phyloP scores from a whole-genome alignment of 2,797 vertebrate species.

The Cyprinella venusta region DNA sequence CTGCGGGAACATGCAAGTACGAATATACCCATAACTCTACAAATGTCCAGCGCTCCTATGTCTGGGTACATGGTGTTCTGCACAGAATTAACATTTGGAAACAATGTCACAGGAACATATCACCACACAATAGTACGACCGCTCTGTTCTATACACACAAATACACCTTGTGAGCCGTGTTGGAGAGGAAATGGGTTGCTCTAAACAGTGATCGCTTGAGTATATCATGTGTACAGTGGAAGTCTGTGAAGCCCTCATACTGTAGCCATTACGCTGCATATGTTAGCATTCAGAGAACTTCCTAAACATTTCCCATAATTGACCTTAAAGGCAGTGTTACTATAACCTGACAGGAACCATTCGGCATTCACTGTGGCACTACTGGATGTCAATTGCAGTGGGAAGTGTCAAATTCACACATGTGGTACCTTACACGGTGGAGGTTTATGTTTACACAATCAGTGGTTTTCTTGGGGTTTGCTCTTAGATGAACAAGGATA shows the following conservation, averaged over 20 bases:
- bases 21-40: slow-evolving; percentile 30
- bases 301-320: slow-evolving; percentile 61
- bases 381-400: slow-evolving; percentile 28
- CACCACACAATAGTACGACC: slow-evolving; percentile 10
- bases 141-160: slow-evolving; percentile 17
- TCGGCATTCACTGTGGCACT: slow-evolving; percentile 37
- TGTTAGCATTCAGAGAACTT: slow-evolving; percentile 58
- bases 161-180: slow-evolving; percentile 34
- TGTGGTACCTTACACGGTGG: slow-evolving; percentile 43
- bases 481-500: slow-evolving; percentile 42
- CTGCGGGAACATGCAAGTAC: slow-evolving; percentile 50
- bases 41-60: slow-evolving; percentile 6
- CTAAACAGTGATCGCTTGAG: slow-evolving; percentile 53
- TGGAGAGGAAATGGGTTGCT: slow-evolving; percentile 50
- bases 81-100: slow-evolving; percentile 43
- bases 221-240: slow-evolving; percentile 43
- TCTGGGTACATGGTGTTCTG: slow-evolving; percentile 2
- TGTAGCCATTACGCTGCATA: slow-evolving; percentile 56
- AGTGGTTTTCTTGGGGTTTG: slow-evolving; percentile 34
- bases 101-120: slow-evolving; percentile 19
- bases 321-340: slow-evolving; percentile 57
- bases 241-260: slow-evolving; percentile 48
- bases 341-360: slow-evolving; percentile 56
- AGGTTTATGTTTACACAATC: slow-evolving; percentile 43
- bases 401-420: slow-evolving; percentile 40